Evolutionary conservation across 30 jellyfish, hydroid and myxozoan species (phyloP).

Genomic region (Morbakka virulenta): DNA sequence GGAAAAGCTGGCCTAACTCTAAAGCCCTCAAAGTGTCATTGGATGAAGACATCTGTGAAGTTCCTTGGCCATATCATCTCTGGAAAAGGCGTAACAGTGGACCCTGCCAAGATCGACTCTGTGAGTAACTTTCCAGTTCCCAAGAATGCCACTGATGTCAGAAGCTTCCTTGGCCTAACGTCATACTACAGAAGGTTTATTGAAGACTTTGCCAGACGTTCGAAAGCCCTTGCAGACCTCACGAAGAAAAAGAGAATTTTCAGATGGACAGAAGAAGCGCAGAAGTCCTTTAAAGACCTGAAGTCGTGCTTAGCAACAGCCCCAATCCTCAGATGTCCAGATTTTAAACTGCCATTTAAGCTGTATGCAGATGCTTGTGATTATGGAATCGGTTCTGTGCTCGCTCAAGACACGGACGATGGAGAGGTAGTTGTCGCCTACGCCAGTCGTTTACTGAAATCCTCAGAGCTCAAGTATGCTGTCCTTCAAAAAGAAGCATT

Average conservation of each 20-base stretch:
- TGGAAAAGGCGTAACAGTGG: constrained; percentile 16
- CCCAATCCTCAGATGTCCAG: constrained; percentile 49
- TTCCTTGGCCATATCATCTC: constrained; percentile 48
- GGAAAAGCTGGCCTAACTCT: constrained; percentile 21
- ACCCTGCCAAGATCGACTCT: constrained; percentile 3
- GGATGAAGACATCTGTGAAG: constrained; percentile 14
- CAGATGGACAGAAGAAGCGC: constrained; percentile 1
- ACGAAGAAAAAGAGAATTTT: constrained; percentile 15
- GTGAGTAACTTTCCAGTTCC: constrained; percentile 4
- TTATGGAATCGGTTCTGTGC: constrained; percentile 53
- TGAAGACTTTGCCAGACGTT: background rate
- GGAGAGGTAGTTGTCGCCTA: constrained; percentile 48
- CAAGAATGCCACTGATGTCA: background rate
- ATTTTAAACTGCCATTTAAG: constrained; percentile 3
- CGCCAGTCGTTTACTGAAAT: constrained; percentile 40
- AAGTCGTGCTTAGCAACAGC: constrained; percentile 17
- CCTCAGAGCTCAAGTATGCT: constrained; percentile 24
- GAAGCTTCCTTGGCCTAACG: background rate
- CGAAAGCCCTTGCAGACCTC: constrained; percentile 22
- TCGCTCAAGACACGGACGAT: constrained; percentile 41
- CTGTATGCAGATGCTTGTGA: constrained; percentile 46
- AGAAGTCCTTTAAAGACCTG: background rate
- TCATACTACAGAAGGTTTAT: background rate
- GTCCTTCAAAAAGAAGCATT: constrained; percentile 47
- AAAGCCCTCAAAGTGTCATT: constrained; percentile 41